These are phyloP conservation scores for Drosophila ananassae DNA, from an alignment of 1,140 invertebrate species.

Conservation along the genomic window DNA sequence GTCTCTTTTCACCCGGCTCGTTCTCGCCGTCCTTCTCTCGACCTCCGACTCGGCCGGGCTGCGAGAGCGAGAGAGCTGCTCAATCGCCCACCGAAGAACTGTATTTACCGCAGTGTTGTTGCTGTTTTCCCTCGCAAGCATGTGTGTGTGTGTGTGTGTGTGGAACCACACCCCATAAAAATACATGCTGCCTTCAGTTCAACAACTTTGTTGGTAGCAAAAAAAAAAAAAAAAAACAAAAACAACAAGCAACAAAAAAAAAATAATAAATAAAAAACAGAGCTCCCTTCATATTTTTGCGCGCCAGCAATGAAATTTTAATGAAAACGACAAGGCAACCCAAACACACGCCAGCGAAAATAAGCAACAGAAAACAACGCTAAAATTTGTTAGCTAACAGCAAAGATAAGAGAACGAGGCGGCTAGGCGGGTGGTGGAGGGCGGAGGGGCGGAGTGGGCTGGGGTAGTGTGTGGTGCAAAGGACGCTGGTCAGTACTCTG, in stretches of 20 bases:
- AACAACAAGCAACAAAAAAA: conserved; percentile 8
- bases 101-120: conserved; percentile 77
- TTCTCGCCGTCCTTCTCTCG: neutral
- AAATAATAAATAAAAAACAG: conserved; percentile 20
- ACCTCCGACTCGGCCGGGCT: neutral
- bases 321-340: conserved; percentile 72
- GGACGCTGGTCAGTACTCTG: conserved; percentile 36
- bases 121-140: conserved; percentile 18
- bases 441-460: neutral
- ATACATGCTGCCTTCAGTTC: conserved; percentile 48
- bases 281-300: conserved; percentile 58
- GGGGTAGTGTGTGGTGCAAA: conserved; percentile 2
- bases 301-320: conserved; percentile 77
- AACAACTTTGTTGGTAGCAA: conserved; percentile 55
- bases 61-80: conserved; percentile 39
- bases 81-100: conserved; percentile 32
- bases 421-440: neutral
- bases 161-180: conserved; percentile 74
- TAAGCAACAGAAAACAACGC: conserved; percentile 56
- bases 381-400: conserved; percentile 60
- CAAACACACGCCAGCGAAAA: conserved; percentile 44
- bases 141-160: conserved; percentile 20
- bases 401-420: conserved; percentile 32
- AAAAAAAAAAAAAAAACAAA: neutral
- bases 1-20: conserved; percentile 9